Base-by-base conservation (phyloP, 2,113 vertebrate genomes). In the Prochilodus magdalenae region DNA sequence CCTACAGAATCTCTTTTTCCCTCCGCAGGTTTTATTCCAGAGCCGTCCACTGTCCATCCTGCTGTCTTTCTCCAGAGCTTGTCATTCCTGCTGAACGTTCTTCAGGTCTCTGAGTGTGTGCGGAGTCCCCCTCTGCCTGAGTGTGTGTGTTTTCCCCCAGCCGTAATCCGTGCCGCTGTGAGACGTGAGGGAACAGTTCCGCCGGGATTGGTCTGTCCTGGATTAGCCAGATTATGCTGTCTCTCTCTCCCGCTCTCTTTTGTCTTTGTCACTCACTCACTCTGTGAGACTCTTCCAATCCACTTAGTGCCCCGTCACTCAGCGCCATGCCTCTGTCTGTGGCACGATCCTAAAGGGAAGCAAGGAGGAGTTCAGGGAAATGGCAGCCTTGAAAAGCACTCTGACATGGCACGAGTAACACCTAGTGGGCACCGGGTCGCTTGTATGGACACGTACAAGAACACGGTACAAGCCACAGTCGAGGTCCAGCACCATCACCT, bases 161-260 rank as follows among this genome's bases (percentile, higher is more conserved):
- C 10, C 3, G 81, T 90, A 89, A 89, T 92, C 89, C 83, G 55
- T 57, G 82, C 47, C 11, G 77, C 80, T 44, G 40, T 89, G 86
- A 59, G 55, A 62, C 60, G 55, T 83, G 87, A 26, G 73, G 80
- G 83, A 82, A 81, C 84, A 69, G 80, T 82, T 91, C 81, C 86
- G 88, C 26, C 66, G 53, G 81, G 89, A 90, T 89, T 89, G 91
- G 88, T 86, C 14, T 75, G 84, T 72, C 55, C 81, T 79, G 89
- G 92, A 93, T 94, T 93, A 94, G 79, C 76, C 29, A 70, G 82
- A 84, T 84, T 85, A 73, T 73, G 92, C 89, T 89, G 82, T 87
- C 73, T 86, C 87, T 83, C 78, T 83, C 83, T 67, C 73, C 72
- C 62, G 79, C 65, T 86, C 90, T 80, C 86, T 75, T 63, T 77